Base-by-base conservation (phyloP, 2,888 invertebrate genomes). In the Torymus aiolomorphi region DNA sequence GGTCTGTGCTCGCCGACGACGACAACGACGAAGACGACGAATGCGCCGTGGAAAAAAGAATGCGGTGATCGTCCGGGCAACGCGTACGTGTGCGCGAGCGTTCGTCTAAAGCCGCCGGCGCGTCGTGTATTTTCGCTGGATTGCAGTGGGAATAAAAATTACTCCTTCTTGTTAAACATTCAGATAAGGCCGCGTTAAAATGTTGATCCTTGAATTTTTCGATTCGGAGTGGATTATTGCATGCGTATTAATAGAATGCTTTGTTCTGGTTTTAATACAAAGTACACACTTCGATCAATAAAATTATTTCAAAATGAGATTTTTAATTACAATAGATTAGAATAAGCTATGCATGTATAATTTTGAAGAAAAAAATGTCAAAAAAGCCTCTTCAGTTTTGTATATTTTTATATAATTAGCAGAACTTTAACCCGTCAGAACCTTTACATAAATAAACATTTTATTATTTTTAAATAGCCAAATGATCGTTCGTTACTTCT, bases 151-250 rank as follows among this genome's bases (percentile, higher is more conserved):
- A 59, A 51, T 54, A 57, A 65, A 74, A 63, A 74, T 74, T 69
- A 31, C 75, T 63, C 16, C 52, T 49, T 63, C 65, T 75, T 79
- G 74, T 70, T 16, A 8, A 57, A 49, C 70, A 56, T 76, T 18
- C 49, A 71, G 80, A 61, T 65, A 74, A 70, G 57, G 24, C 63
- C 49, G 56, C 31, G 31, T 31, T 31, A 31, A 31, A 31, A 31
- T 49, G 2, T 52, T 14, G 52, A 52, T 14, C 49, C 20, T 57
- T 31, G 12, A 74, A 24, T 42, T 20, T 56, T 67, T 31, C 52
- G 62, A 61, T 71, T 49, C 31, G 57, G 54, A 61, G 73, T 72
- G 57, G 69, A 18, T n/a, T 51, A 13, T 52, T 16, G 18, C 20
- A 20, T 20, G 20, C 8, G 14, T 12, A 52, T 51, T 31, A 31